Base-by-base conservation (phyloP, 2,797 vertebrate genomes). In the Hydrolagus colliei region DNA sequence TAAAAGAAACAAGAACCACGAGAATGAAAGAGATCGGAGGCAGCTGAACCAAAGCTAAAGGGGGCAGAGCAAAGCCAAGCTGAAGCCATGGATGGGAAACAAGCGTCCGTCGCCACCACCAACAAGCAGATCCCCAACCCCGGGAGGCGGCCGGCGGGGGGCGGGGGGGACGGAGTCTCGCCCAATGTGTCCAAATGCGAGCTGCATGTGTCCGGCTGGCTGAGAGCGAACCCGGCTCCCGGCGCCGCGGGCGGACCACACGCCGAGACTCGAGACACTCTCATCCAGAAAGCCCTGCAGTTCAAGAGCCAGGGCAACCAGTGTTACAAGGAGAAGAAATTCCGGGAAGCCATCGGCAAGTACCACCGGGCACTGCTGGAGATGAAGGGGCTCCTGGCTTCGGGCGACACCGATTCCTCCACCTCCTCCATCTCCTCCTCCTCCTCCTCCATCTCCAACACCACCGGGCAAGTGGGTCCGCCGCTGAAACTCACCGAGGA, bases 311-410 rank as follows among this genome's bases (percentile, higher is more conserved):
- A 99, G 90, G 98, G 97, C 79, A 96, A 96, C 72, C 97, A 98
- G 93, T 98, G 98, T 91, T 99, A 98, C 94, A 97, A 98, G 93
- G 98, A 98, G 89, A 99, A 99, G 94, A 99, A 99, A 93, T 99
- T 97, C 94, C 94, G 97, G 73, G 98, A 98, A 90, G 97, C 98
- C 91, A 99, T 99, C 87, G 98, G 98, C 90, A 99, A 98, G 93
- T 99, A 98, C 87, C 98, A 99, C 93, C 95, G 98, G 87, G 97
- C 98, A 85, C 90, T 99, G 91, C 93, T 99, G 92, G 97, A 99
- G 93, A 96, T 99, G 88, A 99, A 99, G 92, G 97, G 96, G 87
- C 92, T 99, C 91, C 96, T 88, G 88, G 79, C 87, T 87, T 90
- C 88, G 86, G 93, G 94, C 85, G 96, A 96, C 27, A 93, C 93